phyloP scores from a whole-genome alignment of 1,140 invertebrate species.

The Andricus grossulariae region DNA sequence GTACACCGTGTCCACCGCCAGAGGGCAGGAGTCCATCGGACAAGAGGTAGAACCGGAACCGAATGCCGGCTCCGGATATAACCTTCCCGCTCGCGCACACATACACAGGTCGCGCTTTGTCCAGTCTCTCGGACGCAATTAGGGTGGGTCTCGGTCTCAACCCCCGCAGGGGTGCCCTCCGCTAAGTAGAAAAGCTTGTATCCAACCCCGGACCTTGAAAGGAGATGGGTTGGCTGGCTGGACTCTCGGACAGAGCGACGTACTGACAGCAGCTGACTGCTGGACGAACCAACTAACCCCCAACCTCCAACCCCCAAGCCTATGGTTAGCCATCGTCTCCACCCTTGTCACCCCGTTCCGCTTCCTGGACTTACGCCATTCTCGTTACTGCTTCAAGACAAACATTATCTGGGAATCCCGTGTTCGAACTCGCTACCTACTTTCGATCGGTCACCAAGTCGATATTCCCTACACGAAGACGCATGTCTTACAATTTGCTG shows the following conservation, averaged over 20 bases:
- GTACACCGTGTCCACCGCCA: conserved; percentile 75
- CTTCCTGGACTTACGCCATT: conserved; percentile 55
- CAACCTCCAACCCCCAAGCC: conserved; percentile 16
- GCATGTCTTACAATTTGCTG: background rate
- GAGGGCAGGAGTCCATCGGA: conserved; percentile 70
- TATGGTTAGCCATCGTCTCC: conserved; percentile 45
- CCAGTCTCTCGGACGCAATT: conserved; percentile 76
- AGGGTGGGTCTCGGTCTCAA: conserved; percentile 71
- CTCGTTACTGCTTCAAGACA: conserved; percentile 51
- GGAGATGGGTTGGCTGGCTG: conserved; percentile 49
- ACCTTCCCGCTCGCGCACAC: conserved; percentile 59
- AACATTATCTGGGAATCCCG: conserved; percentile 44
- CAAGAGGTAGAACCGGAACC: conserved; percentile 70
- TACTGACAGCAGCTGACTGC: conserved; percentile 69
- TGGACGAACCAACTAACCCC: conserved; percentile 48
- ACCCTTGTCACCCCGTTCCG: conserved; percentile 49
- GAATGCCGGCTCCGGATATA: conserved; percentile 69
- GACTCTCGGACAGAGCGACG: conserved; percentile 53
- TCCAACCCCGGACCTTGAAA: conserved; percentile 65
- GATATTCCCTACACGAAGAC: background rate
- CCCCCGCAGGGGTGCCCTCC: conserved; percentile 66
- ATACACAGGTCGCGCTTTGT: conserved; percentile 75
- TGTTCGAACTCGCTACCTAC: background rate
- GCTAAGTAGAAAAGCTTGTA: conserved; percentile 77
- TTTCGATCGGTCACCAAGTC: conserved; percentile 11